phyloP scores from a whole-genome alignment of 2,888 invertebrate species.

The Frankliniella intonsa region DNA sequence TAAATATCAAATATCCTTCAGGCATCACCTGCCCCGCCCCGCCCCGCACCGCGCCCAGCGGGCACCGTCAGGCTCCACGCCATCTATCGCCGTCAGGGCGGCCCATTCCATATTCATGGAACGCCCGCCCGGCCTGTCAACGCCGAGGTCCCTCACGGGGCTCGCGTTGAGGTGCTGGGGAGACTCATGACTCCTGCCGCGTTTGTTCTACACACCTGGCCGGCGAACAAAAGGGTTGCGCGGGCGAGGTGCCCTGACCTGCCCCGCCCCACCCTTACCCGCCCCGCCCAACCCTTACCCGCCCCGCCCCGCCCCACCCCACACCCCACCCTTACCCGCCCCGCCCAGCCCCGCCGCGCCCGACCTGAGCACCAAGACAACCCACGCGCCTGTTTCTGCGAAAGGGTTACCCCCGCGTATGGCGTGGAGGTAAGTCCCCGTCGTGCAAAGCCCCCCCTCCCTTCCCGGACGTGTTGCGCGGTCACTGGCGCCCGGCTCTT shows the following conservation, averaged over 20 bases:
- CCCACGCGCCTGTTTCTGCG: too few relatives aligned
- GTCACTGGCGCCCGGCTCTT: too few relatives aligned
- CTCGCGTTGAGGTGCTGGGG: too few relatives aligned
- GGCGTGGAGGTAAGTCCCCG: too few relatives aligned
- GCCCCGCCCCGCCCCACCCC: background rate
- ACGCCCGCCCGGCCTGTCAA: background rate
- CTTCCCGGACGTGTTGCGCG: too few relatives aligned
- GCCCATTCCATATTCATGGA: slow-evolving; percentile 21
- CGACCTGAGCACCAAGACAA: too few relatives aligned
- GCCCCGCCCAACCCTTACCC: background rate
- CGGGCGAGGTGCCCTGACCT: background rate
- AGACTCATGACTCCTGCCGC: too few relatives aligned
- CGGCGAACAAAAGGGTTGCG: background rate
- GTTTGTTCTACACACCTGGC: too few relatives aligned
- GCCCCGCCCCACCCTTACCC: background rate
- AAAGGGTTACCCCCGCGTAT: too few relatives aligned
- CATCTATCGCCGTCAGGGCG: slow-evolving; percentile 1
- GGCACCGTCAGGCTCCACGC: background rate
- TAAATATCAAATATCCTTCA: slow-evolving; percentile 1
- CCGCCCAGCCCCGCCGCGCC: background rate
- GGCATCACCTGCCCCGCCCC: background rate
- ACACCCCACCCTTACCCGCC: too few relatives aligned
- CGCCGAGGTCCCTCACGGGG: background rate
- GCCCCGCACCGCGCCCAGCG: background rate
- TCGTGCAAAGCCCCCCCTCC: too few relatives aligned